These are phyloP conservation scores for Felis chaus DNA, from an alignment of 2,113 vertebrate genomes.

Conservation along the genomic window DNA sequence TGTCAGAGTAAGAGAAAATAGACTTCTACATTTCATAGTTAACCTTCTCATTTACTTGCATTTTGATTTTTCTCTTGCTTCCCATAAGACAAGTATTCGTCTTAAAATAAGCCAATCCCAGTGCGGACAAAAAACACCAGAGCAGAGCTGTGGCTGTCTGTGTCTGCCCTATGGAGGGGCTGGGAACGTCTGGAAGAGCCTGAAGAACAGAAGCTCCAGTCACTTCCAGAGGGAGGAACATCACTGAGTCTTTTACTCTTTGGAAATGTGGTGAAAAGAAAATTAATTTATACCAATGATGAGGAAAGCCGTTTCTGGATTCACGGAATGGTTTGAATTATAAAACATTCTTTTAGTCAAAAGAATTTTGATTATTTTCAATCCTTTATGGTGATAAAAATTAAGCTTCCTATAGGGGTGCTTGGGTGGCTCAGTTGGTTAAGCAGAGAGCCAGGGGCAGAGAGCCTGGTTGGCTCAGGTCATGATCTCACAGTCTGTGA, in stretches of 20 bases:
- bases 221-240: background rate
- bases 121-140: background rate
- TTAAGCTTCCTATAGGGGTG: background rate
- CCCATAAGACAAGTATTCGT: background rate
- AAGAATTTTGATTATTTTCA: background rate
- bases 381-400: background rate
- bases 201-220: background rate
- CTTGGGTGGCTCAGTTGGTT: no score
- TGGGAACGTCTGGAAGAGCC: background rate
- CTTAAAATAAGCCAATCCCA: background rate
- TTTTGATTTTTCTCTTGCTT: background rate
- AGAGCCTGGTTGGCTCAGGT: no score
- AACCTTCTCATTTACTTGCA: background rate
- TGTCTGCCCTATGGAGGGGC: fast-evolving
- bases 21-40: background rate
- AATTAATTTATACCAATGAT: background rate
- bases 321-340: background rate
- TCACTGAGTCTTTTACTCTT: background rate
- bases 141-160: background rate
- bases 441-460: no score
- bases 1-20: background rate
- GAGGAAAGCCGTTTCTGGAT: background rate
- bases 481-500: no score
- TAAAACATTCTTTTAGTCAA: background rate
- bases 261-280: background rate